These are phyloP conservation scores for Notechis scutatus DNA, from an alignment of 2,113 vertebrate species.

Conservation along the genomic window DNA sequence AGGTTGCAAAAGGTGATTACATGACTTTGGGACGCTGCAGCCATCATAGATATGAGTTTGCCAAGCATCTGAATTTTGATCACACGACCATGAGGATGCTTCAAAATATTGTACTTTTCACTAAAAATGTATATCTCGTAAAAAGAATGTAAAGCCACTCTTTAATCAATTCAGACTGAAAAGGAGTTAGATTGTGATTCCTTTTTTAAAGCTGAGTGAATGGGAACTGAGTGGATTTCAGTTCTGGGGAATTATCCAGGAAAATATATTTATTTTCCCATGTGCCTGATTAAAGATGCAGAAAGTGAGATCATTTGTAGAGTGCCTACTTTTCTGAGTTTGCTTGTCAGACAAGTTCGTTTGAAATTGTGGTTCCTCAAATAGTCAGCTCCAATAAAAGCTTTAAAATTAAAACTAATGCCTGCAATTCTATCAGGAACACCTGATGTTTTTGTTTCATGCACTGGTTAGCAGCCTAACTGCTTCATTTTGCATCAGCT, in stretches of 20 bases:
- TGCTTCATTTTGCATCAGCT: background rate
- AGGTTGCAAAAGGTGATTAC: background rate
- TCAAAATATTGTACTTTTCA: background rate
- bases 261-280: background rate
- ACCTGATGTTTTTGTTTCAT: background rate
- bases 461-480: background rate
- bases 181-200: background rate
- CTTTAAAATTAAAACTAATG: background rate
- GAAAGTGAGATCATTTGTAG: background rate
- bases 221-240: background rate
- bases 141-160: background rate
- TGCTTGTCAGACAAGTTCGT: background rate
- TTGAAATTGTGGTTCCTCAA: background rate
- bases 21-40: background rate
- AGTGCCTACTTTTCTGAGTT: background rate
- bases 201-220: background rate
- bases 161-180: background rate
- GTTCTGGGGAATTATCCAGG: background rate
- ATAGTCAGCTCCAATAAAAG: background rate
- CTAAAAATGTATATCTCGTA: background rate
- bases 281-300: background rate
- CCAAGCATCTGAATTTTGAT: background rate
- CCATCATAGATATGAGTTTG: background rate
- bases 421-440: background rate
- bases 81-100: background rate